Base-by-base conservation (phyloP, 2,797 vertebrate genomes). In the Acipenser oxyrinchus region DNA sequence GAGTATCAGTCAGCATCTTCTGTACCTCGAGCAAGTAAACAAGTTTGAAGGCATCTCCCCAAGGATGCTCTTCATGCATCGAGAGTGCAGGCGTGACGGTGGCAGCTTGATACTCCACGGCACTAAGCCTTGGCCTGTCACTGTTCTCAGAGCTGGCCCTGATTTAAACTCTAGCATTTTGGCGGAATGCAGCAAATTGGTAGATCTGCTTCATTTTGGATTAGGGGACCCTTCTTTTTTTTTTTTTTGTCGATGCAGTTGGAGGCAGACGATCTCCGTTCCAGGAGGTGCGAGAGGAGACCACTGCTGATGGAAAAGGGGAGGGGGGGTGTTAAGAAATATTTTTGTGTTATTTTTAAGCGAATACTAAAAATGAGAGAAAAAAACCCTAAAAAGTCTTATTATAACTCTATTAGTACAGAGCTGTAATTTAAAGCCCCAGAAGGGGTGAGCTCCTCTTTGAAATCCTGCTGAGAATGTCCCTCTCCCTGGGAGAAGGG, bases 151-250 rank as follows among this genome's bases (percentile, higher is more conserved):
- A 37, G 23, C 23, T 37, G 23, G 23, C 23, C 23, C 23, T 37
- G 23, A 37, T 37, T 37, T 37, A 37, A 37, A 37, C 23, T 37
- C 23, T 37, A 37, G 23, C 23, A 37, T 37, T 37, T 37, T 37
- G 2, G 23, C 0, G 23, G 23, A 37, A 37, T 37, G 23, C 79
- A 86, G 83, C 83, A 86, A 85, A 86, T 84, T 83, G 82, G 23
- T 37, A 37, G 23, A 37, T 37, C 23, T 37, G 2, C 23, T 37
- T 37, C 23, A 37, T 18, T 85, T 85, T 83, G 55, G 67, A 78
- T 75, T 78, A 75, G 80, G 82, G 79, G 80, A 77, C 82, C 78
- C 79, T 81, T 49, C 48, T 66, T 51, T 79, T 71, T 75, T 85
- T 18, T 86, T 83, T 86, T 86, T 83, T 78, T 72, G 76, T 72